phyloP scores from a whole-genome alignment of 2,797 vertebrate genomes.

The Geotria australis region DNA sequence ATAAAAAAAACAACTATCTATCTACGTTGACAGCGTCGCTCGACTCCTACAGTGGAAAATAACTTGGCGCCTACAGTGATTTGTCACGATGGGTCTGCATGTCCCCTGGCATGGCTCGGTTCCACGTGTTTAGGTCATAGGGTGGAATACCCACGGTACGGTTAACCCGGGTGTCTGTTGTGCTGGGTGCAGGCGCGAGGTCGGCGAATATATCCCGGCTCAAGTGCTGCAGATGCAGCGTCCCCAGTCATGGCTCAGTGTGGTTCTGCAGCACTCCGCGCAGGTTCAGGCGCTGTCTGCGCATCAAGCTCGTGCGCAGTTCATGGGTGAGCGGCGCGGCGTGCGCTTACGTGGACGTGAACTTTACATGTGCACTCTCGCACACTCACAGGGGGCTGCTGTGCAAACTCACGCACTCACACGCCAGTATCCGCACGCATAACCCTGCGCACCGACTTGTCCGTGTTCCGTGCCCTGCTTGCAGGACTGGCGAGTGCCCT shows the following conservation, averaged over 20 bases:
- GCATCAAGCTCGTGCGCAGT: constrained; percentile 68
- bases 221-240: constrained; percentile 30
- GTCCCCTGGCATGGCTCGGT: too few relatives aligned
- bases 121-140: too few relatives aligned
- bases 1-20: too few relatives aligned
- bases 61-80: too few relatives aligned
- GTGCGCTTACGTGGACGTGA: neutral
- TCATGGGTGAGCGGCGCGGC: constrained; percentile 34
- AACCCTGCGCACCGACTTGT: neutral
- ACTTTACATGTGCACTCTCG: neutral
- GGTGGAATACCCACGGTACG: too few relatives aligned
- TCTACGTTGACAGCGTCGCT: too few relatives aligned
- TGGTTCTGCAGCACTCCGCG: constrained; percentile 43
- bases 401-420: neutral
- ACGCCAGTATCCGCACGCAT: neutral
- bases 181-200: constrained; percentile 20
- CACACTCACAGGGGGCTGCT: neutral
- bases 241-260: constrained; percentile 39
- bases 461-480: neutral
- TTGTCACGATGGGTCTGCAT: too few relatives aligned
- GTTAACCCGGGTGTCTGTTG: too few relatives aligned
- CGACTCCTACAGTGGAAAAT: too few relatives aligned
- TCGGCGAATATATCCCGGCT: constrained; percentile 49
- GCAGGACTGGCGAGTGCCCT: constrained; percentile 66
- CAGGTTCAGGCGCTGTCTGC: constrained; percentile 58